Conservation (phyloP, 2,113 vertebrate genomes). For the Taxidea taxus region DNA sequence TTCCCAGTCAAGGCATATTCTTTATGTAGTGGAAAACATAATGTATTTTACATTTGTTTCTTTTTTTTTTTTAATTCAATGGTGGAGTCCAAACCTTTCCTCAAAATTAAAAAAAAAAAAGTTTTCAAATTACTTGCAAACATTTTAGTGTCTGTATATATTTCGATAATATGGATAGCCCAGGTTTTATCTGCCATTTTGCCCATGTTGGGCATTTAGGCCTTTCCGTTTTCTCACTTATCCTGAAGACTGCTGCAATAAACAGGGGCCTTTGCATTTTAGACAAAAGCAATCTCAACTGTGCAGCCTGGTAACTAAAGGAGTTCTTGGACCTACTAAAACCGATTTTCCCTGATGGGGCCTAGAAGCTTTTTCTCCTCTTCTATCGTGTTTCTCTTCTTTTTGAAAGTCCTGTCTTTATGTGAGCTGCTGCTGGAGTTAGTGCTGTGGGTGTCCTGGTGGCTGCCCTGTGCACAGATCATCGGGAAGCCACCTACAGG, state of each 20-base stretch:
- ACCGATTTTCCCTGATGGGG: background rate
- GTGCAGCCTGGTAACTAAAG: background rate
- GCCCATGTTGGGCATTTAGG: background rate
- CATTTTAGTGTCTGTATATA: background rate
- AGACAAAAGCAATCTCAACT: background rate
- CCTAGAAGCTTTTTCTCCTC: background rate
- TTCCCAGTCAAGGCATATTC: background rate
- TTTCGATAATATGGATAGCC: background rate
- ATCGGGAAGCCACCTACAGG: background rate
- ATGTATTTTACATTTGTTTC: background rate
- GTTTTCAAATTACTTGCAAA: background rate
- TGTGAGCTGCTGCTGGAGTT: background rate
- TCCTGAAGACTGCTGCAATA: background rate
- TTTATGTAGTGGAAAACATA: background rate
- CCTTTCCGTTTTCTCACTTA: background rate
- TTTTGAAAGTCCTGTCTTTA: background rate
- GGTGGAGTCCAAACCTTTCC: background rate
- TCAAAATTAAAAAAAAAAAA: background rate
- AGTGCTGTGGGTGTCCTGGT: background rate
- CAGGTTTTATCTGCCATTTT: background rate
- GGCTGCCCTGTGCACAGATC: background rate
- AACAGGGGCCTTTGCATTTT: background rate
- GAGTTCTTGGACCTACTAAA: conserved; percentile 9
- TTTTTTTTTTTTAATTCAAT: background rate
- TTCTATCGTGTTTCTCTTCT: background rate